These are phyloP conservation scores for Melikaiella ostensackeni DNA, from an alignment of 2,888 invertebrate species.

Conservation along the genomic window DNA sequence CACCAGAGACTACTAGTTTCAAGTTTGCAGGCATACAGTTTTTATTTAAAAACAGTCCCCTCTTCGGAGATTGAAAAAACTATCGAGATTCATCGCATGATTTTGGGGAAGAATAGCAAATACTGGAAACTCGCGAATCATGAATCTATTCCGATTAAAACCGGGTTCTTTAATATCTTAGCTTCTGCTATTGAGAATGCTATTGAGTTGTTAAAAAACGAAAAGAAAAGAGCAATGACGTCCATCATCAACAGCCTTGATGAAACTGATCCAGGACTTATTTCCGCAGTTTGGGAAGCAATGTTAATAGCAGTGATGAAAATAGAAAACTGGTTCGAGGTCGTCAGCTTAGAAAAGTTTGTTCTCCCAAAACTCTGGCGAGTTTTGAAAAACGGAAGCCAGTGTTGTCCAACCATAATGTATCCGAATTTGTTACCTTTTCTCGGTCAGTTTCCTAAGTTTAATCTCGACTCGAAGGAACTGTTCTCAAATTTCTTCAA, in stretches of 20 bases:
- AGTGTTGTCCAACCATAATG: slow-evolving; percentile 86
- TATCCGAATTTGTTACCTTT: slow-evolving; percentile 88
- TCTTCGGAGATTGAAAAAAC: slow-evolving; percentile 79
- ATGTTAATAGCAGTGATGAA: slow-evolving; percentile 81
- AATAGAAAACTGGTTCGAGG: slow-evolving; percentile 83
- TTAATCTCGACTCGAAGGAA: slow-evolving; percentile 76
- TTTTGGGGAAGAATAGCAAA: slow-evolving; percentile 80
- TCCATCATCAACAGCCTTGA: slow-evolving; percentile 83
- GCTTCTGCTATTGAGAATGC: slow-evolving; percentile 82
- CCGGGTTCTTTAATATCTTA: slow-evolving; percentile 85
- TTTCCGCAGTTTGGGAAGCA: slow-evolving; percentile 87
- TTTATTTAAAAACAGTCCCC: slow-evolving; percentile 81
- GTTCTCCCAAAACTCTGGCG: slow-evolving; percentile 85
- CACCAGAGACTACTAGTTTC: slow-evolving; percentile 83
- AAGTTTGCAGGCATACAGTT: slow-evolving; percentile 83
- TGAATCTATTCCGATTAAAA: slow-evolving; percentile 78
- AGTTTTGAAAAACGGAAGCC: slow-evolving; percentile 84
- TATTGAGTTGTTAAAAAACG: slow-evolving; percentile 78
- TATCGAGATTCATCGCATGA: slow-evolving; percentile 78
- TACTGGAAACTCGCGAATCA: slow-evolving; percentile 87
- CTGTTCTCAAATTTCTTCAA: slow-evolving; percentile 85
- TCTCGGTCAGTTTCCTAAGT: slow-evolving; percentile 83
- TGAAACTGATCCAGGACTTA: slow-evolving; percentile 83
- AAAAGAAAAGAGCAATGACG: slow-evolving; percentile 80
- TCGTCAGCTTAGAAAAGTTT: slow-evolving; percentile 86